Conservation (phyloP, 2,888 invertebrate genomes). For the Brachylomia viminalis region DNA sequence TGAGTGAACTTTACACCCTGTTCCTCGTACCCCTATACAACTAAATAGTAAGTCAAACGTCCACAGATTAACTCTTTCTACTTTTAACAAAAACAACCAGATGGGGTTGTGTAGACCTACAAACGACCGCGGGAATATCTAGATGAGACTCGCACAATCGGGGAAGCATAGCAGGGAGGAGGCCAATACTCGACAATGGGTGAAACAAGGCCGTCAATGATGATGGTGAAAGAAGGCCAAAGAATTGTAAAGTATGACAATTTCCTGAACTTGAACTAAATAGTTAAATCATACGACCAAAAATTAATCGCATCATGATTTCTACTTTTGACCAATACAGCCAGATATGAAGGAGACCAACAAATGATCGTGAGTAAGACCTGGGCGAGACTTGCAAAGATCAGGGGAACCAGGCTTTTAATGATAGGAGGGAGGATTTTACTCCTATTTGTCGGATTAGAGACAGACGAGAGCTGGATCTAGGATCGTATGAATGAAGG, state of each 20-base stretch:
- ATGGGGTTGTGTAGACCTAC: not conserved
- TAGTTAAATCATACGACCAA: not conserved
- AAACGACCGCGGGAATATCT: not conserved
- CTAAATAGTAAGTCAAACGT: not conserved
- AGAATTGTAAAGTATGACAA: not conserved
- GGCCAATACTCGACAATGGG: not conserved
- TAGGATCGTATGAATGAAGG: not conserved
- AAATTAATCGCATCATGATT: not conserved
- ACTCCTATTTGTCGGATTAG: not conserved
- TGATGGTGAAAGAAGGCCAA: not conserved
- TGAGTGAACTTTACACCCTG: too few relatives aligned
- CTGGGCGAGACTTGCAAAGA: not conserved
- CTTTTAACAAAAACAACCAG: not conserved
- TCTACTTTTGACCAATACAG: not conserved
- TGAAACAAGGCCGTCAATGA: not conserved
- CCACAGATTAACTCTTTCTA: not conserved
- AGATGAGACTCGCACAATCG: not conserved
- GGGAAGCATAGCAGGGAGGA: not conserved
- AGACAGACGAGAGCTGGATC: not conserved
- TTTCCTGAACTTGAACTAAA: not conserved
- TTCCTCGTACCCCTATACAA: too few relatives aligned
- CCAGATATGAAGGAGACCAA: not conserved
- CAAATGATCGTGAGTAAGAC: not conserved
- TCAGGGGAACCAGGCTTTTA: not conserved
- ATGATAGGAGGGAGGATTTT: not conserved